Evolutionary conservation across 92 coral and sea anemone genomes (phyloP).

Genomic region (Siderastrea radians): DNA sequence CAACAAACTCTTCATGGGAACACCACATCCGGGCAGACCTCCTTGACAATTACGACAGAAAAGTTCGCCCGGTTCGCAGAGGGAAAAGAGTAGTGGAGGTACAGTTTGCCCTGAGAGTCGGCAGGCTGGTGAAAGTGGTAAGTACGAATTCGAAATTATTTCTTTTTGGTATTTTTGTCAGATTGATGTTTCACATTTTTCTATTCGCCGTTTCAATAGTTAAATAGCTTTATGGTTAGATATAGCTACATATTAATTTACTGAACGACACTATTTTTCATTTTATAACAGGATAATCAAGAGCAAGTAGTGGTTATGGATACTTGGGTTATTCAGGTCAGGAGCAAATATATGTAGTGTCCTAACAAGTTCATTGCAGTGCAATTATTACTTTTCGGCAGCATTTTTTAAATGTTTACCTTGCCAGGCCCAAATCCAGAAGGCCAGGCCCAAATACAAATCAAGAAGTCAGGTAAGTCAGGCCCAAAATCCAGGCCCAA

Average conservation of each 20-base stretch:
- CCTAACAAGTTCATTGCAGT: too few relatives aligned
- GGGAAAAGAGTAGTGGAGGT: constrained; percentile 32
- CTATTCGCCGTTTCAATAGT: too few relatives aligned
- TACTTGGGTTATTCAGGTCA: constrained; percentile 75
- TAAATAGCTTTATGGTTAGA: too few relatives aligned
- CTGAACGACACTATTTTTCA: not conserved
- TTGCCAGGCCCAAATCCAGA: too few relatives aligned
- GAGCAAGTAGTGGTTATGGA: constrained; percentile 67
- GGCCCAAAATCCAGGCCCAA: too few relatives aligned
- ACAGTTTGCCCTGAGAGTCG: constrained; percentile 42
- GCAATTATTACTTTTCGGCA: too few relatives aligned
- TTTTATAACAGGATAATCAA: constrained; percentile 53
- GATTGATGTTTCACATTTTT: too few relatives aligned
- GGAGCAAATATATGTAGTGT: not conserved
- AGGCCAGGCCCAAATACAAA: too few relatives aligned
- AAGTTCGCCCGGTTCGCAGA: constrained; percentile 43
- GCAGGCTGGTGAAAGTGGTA: constrained; percentile 61
- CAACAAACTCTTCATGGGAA: constrained; percentile 48
- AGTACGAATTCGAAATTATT: not conserved
- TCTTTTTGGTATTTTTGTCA: too few relatives aligned
- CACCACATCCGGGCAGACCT: constrained; percentile 54
- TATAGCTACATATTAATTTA: too few relatives aligned
- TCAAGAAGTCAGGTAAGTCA: too few relatives aligned
- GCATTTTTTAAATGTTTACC: too few relatives aligned
- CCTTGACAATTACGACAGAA: constrained; percentile 61